phyloP scores from a whole-genome alignment of 2,113 vertebrate species.

The Aspidoscelis tigris region DNA sequence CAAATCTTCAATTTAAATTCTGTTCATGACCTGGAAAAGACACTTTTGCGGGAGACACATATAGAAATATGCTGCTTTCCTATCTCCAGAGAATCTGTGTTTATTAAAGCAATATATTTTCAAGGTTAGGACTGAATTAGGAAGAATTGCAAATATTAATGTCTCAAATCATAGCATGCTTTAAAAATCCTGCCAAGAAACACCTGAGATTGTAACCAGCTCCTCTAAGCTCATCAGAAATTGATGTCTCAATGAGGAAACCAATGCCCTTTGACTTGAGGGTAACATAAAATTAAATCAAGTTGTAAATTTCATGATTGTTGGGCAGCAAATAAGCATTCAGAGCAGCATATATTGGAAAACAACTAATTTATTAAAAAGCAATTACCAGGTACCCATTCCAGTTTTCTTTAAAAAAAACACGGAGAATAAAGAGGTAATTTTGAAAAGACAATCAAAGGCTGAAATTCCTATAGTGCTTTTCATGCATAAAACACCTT shows the following conservation, averaged over 20 bases:
- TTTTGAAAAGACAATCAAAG: not conserved
- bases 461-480: not conserved
- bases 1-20: not conserved
- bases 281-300: not conserved
- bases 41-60: too few relatives aligned
- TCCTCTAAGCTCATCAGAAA: not conserved
- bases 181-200: not conserved
- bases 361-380: too few relatives aligned
- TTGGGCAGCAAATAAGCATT: not conserved
- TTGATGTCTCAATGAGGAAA: not conserved
- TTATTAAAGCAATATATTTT: not conserved
- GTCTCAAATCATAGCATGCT: not conserved
- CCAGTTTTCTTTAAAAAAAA: too few relatives aligned
- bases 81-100: not conserved
- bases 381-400: too few relatives aligned
- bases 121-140: too few relatives aligned
- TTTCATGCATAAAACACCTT: not conserved
- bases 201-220: not conserved
- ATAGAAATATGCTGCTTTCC: not conserved
- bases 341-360: not conserved
- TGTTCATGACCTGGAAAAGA: not conserved
- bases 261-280: not conserved
- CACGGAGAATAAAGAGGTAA: not conserved
- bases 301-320: not conserved
- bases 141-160: not conserved